Evolutionary conservation across 2,888 invertebrate species (phyloP).

Genomic region (Plagiodera versicolora): DNA sequence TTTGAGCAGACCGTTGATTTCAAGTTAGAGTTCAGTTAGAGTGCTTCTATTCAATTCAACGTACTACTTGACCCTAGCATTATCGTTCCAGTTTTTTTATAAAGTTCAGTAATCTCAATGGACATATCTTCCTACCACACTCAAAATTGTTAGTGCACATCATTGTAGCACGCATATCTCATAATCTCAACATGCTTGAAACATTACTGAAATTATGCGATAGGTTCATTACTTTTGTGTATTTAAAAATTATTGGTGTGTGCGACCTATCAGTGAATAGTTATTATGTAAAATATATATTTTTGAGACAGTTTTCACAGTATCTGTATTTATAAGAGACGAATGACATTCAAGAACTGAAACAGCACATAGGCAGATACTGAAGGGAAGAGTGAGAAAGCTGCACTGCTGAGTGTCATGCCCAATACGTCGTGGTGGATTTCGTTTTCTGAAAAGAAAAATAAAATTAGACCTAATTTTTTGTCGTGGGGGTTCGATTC

Average conservation of each 20-base stretch:
- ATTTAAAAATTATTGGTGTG: slow-evolving; percentile 44
- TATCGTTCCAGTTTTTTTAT: too few species aligned
- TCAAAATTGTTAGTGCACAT: not conserved
- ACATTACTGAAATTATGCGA: not conserved
- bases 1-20: too few species aligned
- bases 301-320: slow-evolving; percentile 30
- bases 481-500: too few species aligned
- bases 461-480: not conserved
- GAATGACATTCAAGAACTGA: slow-evolving; percentile 23
- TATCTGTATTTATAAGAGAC: slow-evolving; percentile 35
- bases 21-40: too few species aligned
- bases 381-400: slow-evolving; percentile 4
- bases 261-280: slow-evolving; percentile 50
- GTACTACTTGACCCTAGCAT: too few species aligned
- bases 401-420: slow-evolving; percentile 14
- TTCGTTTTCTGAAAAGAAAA: slow-evolving; percentile 26
- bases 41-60: too few species aligned
- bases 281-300: slow-evolving; percentile 32
- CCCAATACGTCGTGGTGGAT: slow-evolving; percentile 25
- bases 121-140: not conserved
- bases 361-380: slow-evolving; percentile 3
- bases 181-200: not conserved
- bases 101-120: not conserved
- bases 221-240: slow-evolving; percentile 8
- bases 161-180: not conserved